Evolutionary conservation across 2,888 invertebrate genomes (phyloP), one percentile per base, ranked within the genome.

Genomic region (Ornithoptera alexandrae): DNA sequence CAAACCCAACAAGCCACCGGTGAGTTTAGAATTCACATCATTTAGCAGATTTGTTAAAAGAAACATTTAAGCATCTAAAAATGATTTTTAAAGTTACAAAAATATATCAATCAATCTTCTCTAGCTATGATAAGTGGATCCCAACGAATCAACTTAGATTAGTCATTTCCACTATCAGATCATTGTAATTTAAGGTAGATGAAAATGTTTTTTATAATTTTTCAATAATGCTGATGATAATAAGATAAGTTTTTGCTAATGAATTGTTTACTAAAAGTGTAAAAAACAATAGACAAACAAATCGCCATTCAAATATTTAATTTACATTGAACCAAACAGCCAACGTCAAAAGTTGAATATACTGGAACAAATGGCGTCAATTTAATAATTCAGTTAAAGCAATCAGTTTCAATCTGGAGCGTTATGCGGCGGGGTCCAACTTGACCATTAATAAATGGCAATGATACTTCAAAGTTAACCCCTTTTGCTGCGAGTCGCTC

Each of bases 381-480:
- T 89, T 90, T 88, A 89, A 90, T 90, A 88, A 90, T 90, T 90
- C 86, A 89, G 85, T 88, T 85, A 84, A 78, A 81, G 85, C 87
- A 83, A 89, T 89, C 89, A 84, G 84, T 88, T 87, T 83, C 82
- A 86, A 88, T 87, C 86, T 82, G 80, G 83, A 81, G 77, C 73
- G 78, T 76, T 71, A 74, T 68, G 74, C 79, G 75, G 78, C 75
- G 76, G 81, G 85, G 84, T 79, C 82, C 76, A 85, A 91, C 90
- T 92, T 91, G 91, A 92, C 91, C 92, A 88, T 90, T 92, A 88
- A 91, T 90, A 90, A 92, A 92, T 89, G 87, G 90, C 84, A 89
- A 90, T 90, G 89, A 91, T 91, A 90, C 92, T 92, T 90, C 89
- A 90, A 87, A 90, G 85, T 90, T 90, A 89, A 91, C 90, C 91